Evolutionary conservation across 2,888 invertebrate species (phyloP).

Genomic region (Tetrapedia diversipes): DNA sequence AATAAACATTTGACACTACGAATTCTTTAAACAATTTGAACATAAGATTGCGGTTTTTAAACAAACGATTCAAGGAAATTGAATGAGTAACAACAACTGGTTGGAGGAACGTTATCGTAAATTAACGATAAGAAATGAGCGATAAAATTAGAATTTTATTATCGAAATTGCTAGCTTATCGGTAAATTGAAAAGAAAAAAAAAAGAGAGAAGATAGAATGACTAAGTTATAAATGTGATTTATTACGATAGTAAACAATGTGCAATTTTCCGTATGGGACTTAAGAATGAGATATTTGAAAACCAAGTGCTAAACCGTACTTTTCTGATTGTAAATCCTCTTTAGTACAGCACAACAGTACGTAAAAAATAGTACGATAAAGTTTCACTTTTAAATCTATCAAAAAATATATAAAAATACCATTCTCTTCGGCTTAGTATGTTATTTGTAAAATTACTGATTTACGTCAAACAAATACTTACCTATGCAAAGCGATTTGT

Average conservation of each 20-base stretch:
- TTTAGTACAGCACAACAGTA: too few species aligned
- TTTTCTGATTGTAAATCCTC: not conserved
- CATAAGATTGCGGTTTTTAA: not conserved
- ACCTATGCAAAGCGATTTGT: not conserved
- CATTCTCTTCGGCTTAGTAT: too few species aligned
- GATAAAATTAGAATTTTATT: constrained; percentile 41
- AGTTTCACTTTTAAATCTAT: not conserved
- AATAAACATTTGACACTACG: not conserved
- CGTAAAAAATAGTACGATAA: not conserved
- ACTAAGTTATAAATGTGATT: constrained; percentile 16
- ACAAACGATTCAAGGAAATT: not conserved
- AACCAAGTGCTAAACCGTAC: not conserved
- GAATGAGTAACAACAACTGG: not conserved
- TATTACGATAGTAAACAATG: constrained; percentile 7
- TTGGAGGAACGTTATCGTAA: constrained; percentile 12
- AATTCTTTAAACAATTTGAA: not conserved
- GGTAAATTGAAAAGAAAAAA: not conserved
- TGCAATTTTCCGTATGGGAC: not conserved
- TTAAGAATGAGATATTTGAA: not conserved
- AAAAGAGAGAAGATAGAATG: constrained; percentile 8
- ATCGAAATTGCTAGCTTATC: constrained; percentile 16
- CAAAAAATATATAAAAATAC: not conserved
- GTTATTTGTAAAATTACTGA: too few species aligned
- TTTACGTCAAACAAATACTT: not conserved
- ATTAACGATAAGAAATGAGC: constrained; percentile 13